Evolutionary conservation across 1,140 invertebrate genomes (phyloP), one percentile per base, ranked within the genome.

Genomic region (Nomia melanderi): DNA sequence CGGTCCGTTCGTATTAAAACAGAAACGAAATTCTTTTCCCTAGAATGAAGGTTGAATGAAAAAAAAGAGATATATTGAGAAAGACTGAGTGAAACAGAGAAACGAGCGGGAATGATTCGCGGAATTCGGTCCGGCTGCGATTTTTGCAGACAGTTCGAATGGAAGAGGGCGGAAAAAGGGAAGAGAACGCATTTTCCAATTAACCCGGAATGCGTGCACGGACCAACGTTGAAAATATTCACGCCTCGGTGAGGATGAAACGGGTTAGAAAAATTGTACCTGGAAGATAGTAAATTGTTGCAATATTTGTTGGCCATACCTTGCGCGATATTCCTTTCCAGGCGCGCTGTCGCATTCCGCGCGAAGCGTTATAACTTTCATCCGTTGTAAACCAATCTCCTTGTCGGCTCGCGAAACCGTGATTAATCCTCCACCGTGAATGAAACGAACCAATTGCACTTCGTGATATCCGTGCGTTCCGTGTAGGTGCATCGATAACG

Each of bases 391-490:
- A 31, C 25, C 7, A 31, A 65, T 65, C 60, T 5, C n/a, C 56
- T 63, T 74, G 56, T 65, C 25, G 17, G n/a, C 17, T 31, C 9
- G n/a, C 27, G 23, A 41, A 57, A 56, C 39, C 44, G 44, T 41
- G 27, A 75, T 66, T 66, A 66, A 66, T 57, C 23, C 14, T 11
- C 23, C 33, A 14, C 17, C n/a, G n/a, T n/a, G n/a, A n/a, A 23
- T 17, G 69, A 36, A 47, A 59, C 12, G 50, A 47, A 44, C 11
- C 62, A 33, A 74, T 74, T 57, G 62, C 44, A 53, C 57, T 53
- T 31, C 12, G 54, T 14, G 31, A 70, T 29, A 20, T 23, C 17
- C 12, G 17, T 25, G n/a, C n/a, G n/a, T n/a, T n/a, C n/a, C n/a
- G n/a, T n/a, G n/a, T n/a, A n/a, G n/a, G n/a, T n/a, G n/a, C n/a